A percentile compares a stretch with the other conserved stretches of the same genome.
Evolutionary conservation across 2,113 vertebrate genomes (phyloP).

Genomic region (Cathartes aura): DNA sequence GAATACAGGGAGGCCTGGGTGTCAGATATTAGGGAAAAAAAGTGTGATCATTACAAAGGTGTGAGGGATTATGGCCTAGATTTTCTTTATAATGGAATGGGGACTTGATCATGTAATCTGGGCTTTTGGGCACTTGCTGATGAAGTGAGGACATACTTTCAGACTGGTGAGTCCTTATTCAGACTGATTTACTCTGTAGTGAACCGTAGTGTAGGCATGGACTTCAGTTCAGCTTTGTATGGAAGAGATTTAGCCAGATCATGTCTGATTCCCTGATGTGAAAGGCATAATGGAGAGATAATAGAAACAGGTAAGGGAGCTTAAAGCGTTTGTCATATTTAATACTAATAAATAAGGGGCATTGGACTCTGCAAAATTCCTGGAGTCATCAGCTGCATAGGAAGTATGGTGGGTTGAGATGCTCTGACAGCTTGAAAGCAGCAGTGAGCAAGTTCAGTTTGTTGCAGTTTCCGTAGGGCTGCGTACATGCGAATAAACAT

Average conservation of each 20-base stretch:
- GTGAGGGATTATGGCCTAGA: not conserved
- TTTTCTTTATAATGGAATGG: not conserved
- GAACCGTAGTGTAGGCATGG: not conserved
- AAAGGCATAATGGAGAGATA: not conserved
- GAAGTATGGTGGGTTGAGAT: not conserved
- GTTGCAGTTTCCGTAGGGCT: not conserved
- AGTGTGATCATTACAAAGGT: not conserved
- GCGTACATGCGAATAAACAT: not conserved
- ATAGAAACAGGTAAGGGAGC: not conserved
- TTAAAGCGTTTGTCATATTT: not conserved
- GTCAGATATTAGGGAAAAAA: not conserved
- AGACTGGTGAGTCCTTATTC: not conserved
- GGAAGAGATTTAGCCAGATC: not conserved
- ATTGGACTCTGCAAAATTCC: not conserved
- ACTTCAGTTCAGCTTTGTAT: not conserved
- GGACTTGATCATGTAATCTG: not conserved
- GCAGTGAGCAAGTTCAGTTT: not conserved
- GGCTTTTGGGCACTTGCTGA: not conserved
- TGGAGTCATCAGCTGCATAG: not conserved
- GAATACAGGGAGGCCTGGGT: not conserved
- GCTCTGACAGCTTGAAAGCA: not conserved
- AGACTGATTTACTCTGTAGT: not conserved
- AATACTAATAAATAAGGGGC: not conserved
- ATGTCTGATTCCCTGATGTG: not conserved
- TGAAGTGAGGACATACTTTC: not conserved